phyloP scores from a whole-genome alignment of 2,888 invertebrate species.

The Dasypolia templi region DNA sequence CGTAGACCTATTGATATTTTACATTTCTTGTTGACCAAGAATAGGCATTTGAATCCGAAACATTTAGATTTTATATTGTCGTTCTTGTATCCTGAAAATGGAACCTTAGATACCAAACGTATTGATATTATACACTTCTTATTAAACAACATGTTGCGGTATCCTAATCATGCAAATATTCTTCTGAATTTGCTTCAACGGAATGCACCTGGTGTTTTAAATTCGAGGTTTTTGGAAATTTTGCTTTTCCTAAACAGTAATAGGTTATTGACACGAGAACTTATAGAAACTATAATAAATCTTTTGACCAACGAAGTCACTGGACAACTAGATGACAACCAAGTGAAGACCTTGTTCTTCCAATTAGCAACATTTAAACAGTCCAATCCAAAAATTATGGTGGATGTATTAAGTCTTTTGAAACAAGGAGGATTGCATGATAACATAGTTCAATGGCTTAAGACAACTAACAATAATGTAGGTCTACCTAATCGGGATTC shows the following conservation, averaged over 20 bases:
- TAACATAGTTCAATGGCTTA: conserved; percentile 34
- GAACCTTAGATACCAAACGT: conserved; percentile 43
- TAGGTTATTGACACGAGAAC: conserved; percentile 33
- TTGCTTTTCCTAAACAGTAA: conserved; percentile 47
- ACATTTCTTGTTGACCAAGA: conserved; percentile 41
- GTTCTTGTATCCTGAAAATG: conserved; percentile 45
- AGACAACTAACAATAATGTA: conserved; percentile 4
- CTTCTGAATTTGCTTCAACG: conserved; percentile 35
- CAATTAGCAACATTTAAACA: conserved; percentile 39
- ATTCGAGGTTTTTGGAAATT: conserved; percentile 55
- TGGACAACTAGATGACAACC: conserved; percentile 46
- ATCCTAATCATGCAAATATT: conserved; percentile 27
- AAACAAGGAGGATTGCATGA: conserved; percentile 32
- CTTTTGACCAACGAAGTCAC: conserved; percentile 42
- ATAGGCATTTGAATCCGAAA: conserved; percentile 3
- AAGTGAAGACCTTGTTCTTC: conserved; percentile 25
- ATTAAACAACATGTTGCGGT: conserved; percentile 22
- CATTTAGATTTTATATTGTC: conserved; percentile 42
- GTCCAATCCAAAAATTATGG: conserved; percentile 40
- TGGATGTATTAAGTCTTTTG: conserved; percentile 43
- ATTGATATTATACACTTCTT: conserved; percentile 51
- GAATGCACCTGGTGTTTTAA: conserved; percentile 17
- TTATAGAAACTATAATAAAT: conserved; percentile 42
- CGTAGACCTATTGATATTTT: conserved; percentile 48
- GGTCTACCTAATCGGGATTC: conserved; percentile 24